A percentile compares a stretch with the other conserved stretches of the same genome.
These are phyloP conservation scores for Ivindomyrus marchei DNA, from an alignment of 2,113 vertebrate species.

Conservation along the genomic window DNA sequence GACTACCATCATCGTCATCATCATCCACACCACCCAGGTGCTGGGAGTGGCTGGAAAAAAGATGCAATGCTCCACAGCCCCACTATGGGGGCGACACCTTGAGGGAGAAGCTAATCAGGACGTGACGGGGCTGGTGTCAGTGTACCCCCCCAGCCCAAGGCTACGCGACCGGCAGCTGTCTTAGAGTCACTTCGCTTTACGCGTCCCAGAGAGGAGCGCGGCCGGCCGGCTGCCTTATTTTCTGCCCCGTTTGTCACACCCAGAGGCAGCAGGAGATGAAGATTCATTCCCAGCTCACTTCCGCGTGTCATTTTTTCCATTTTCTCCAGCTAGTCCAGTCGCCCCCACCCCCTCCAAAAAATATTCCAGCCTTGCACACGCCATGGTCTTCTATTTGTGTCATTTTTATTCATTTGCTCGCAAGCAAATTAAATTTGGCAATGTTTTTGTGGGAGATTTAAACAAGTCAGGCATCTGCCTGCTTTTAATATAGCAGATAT, in stretches of 20 bases:
- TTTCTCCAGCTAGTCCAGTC: not conserved
- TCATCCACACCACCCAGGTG: not conserved
- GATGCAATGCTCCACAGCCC: not conserved
- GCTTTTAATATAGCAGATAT: slow-evolving; percentile 52
- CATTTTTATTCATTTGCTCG: not conserved
- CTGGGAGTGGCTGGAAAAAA: not conserved
- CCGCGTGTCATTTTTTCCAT: not conserved
- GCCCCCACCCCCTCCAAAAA: not conserved
- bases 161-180: not conserved
- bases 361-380: not conserved
- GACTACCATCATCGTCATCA: not conserved
- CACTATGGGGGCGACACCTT: not conserved
- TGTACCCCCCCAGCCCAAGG: not conserved
- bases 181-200: not conserved
- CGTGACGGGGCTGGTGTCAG: not conserved
- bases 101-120: not conserved
- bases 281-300: slow-evolving; percentile 1
- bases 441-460: not conserved
- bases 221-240: not conserved
- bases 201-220: not conserved
- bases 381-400: not conserved
- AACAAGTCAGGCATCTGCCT: not conserved
- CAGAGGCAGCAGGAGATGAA: not conserved
- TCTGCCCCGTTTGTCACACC: not conserved
- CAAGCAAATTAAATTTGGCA: slow-evolving; percentile 6